A percentile compares a stretch with the other conserved stretches of the same genome.
Evolutionary conservation across 2,797 vertebrate species (phyloP).

Genomic region (Acanthurus leucopareius): DNA sequence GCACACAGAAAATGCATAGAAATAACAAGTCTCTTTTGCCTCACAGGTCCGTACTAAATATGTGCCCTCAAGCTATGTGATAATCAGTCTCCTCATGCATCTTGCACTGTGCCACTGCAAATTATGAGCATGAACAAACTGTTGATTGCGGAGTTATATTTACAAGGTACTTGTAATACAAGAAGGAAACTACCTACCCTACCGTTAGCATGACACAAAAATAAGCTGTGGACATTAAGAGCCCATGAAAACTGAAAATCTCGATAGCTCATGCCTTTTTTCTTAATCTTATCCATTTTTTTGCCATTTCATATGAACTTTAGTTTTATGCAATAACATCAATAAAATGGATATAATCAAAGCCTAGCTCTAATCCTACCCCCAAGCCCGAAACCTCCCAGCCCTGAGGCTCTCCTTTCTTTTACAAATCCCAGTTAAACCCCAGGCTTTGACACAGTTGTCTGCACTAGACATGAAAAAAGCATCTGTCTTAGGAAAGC

Average conservation of each 20-base stretch:
- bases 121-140: background rate
- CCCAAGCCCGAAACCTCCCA: slow-evolving; percentile 6
- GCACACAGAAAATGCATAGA: background rate
- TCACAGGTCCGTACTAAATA: slow-evolving; percentile 1
- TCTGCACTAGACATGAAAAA: slow-evolving; percentile 26
- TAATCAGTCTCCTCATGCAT: slow-evolving; percentile 7
- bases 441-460: slow-evolving; percentile 20
- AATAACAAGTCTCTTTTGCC: background rate
- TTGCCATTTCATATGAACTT: slow-evolving; percentile 2
- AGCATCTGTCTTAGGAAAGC: slow-evolving; percentile 15
- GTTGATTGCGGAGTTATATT: background rate
- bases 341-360: slow-evolving; percentile 22
- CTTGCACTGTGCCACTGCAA: background rate
- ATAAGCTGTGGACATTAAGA: background rate
- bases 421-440: slow-evolving; percentile 51
- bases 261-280: background rate
- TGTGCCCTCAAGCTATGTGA: background rate
- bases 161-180: too few species aligned
- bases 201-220: background rate
- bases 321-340: slow-evolving; percentile 12
- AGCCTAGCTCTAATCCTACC: slow-evolving; percentile 6
- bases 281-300: background rate
- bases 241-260: too few species aligned
- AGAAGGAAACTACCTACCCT: background rate
- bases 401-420: slow-evolving; percentile 16